Percentiles rank a stretch among this genome's conserved stretches.
Evolutionary conservation across 2,797 vertebrate species (phyloP).

Genomic region (Phalanger gymnotis): DNA sequence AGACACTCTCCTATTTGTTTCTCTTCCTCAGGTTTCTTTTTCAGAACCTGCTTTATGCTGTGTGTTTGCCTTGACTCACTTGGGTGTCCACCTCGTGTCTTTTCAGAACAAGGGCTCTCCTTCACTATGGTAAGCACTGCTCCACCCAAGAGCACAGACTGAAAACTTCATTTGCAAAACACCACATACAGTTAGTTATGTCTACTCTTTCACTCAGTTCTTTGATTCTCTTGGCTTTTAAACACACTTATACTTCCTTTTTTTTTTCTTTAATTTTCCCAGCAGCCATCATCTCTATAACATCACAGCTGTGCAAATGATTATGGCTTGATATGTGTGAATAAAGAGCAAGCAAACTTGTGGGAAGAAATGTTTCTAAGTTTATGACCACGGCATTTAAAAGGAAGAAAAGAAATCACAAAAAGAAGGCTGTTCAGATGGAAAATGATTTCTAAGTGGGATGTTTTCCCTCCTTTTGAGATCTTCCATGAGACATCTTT

Average conservation of each 20-base stretch:
- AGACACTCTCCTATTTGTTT: not conserved
- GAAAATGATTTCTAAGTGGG: slow-evolving; percentile 64
- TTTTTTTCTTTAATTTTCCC: slow-evolving; percentile 49
- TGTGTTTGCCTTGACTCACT: not conserved
- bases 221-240: not conserved
- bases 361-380: slow-evolving; percentile 49
- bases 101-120: slow-evolving; percentile 24
- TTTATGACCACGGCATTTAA: slow-evolving; percentile 31
- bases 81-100: not conserved
- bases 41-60: not conserved
- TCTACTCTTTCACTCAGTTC: not conserved
- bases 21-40: not conserved
- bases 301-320: slow-evolving; percentile 43
- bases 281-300: slow-evolving; percentile 46
- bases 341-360: slow-evolving; percentile 45
- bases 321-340: slow-evolving; percentile 43
- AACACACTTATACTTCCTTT: slow-evolving; percentile 1
- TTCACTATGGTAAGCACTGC: not conserved
- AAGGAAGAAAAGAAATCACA: slow-evolving; percentile 66
- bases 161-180: not conserved
- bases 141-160: not conserved
- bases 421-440: slow-evolving; percentile 34
- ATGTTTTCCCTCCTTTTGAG: slow-evolving; percentile 53
- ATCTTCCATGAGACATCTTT: slow-evolving; percentile 48
- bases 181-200: not conserved